Percentiles rank a stretch among this genome's conserved stretches.
Conservation (phyloP, 2,888 invertebrate species). For the Strigamia maritima region DNA sequence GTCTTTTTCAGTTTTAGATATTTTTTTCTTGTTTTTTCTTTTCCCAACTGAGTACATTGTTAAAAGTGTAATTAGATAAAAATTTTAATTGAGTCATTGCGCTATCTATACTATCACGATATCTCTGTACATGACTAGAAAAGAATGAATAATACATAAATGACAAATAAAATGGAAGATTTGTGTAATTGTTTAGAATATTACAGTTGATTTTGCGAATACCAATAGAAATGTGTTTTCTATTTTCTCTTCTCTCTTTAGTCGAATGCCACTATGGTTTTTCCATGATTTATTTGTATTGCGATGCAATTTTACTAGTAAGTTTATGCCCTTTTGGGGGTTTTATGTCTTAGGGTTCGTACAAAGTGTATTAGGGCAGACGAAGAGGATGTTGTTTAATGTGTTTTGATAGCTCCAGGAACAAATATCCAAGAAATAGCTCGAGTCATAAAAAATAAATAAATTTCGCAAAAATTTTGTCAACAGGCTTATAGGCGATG, state of each 20-base stretch:
- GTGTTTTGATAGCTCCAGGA: neutral
- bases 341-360: neutral
- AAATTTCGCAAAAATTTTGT: constrained; percentile 6
- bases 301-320: neutral
- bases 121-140: neutral
- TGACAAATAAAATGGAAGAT: no score
- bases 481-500: neutral
- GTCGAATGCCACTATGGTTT: neutral
- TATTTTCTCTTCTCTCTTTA: neutral
- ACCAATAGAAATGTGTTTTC: no score
- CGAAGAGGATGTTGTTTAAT: neutral
- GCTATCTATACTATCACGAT: no score
- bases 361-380: neutral
- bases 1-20: neutral
- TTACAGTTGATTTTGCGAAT: no score
- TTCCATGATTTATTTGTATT: no score
- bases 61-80: neutral
- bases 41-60: neutral
- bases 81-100: neutral
- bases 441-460: neutral
- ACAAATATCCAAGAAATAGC: neutral
- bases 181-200: no score
- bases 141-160: neutral
- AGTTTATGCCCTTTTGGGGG: neutral
- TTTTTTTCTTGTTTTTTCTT: neutral